These are phyloP conservation scores for Drosophila obscura DNA, from an alignment of 1,140 invertebrate genomes.

Conservation along the genomic window DNA sequence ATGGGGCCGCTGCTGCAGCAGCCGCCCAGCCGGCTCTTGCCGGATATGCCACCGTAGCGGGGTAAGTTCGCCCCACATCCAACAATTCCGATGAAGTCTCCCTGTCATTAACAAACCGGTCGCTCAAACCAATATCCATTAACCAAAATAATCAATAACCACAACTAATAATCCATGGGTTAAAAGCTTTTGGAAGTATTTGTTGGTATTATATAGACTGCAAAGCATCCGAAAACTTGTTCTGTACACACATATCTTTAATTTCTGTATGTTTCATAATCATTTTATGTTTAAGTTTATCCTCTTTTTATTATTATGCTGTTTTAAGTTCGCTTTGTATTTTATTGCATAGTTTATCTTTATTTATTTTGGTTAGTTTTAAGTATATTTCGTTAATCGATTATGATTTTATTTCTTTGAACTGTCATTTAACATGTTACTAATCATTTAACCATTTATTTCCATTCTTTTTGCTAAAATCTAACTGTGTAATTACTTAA, in stretches of 20 bases:
- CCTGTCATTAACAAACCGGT: background rate
- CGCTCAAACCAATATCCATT: too few relatives aligned
- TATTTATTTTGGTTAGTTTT: background rate
- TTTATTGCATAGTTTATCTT: too few relatives aligned
- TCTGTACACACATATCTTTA: background rate
- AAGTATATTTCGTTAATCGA: conserved; percentile 5
- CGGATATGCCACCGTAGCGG: conserved; percentile 86
- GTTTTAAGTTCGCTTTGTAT: too few relatives aligned
- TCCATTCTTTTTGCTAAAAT: conserved; percentile 31
- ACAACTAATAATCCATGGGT: too few relatives aligned
- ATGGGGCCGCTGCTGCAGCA: conserved; percentile 92
- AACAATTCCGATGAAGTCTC: background rate
- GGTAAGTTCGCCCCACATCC: conserved; percentile 69
- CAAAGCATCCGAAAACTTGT: too few relatives aligned
- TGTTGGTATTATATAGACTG: too few relatives aligned
- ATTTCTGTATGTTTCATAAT: too few relatives aligned
- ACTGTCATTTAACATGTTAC: conserved; percentile 37
- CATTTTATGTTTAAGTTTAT: background rate
- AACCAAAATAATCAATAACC: background rate
- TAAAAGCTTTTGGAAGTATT: too few relatives aligned
- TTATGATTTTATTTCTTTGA: conserved; percentile 18
- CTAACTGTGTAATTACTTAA: conserved; percentile 39
- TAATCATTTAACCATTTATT: conserved; percentile 56
- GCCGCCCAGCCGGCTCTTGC: conserved; percentile 90
- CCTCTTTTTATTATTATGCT: too few relatives aligned